Percentiles rank a stretch among this genome's conserved stretches.
These are phyloP conservation scores for Hydrolagus colliei DNA, from an alignment of 2,797 vertebrate genomes.

Conservation along the genomic window DNA sequence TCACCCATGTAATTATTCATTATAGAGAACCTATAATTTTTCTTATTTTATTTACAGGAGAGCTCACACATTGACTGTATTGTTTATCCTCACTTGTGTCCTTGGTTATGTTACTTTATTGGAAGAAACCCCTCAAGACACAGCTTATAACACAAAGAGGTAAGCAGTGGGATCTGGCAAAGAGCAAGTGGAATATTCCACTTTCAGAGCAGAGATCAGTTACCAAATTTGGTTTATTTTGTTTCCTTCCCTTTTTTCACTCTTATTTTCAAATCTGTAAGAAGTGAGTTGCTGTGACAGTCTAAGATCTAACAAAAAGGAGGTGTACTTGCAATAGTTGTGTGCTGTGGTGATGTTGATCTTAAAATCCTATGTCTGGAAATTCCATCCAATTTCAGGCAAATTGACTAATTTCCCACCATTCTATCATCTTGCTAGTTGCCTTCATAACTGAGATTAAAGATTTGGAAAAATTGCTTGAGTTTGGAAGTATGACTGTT, in stretches of 20 bases:
- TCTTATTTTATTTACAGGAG: constrained; percentile 62
- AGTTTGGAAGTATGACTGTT: too few species aligned
- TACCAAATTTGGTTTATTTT: background rate
- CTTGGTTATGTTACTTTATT: constrained; percentile 90
- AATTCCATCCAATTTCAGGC: too few species aligned
- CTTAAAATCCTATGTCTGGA: too few species aligned
- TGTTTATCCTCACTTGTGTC: constrained; percentile 89
- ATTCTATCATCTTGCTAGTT: too few species aligned
- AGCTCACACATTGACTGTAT: constrained; percentile 87
- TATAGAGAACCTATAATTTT: constrained; percentile 6
- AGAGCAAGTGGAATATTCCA: background rate
- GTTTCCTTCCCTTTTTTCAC: too few species aligned
- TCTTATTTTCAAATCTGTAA: background rate
- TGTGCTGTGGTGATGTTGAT: too few species aligned
- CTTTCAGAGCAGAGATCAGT: background rate
- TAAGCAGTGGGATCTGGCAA: constrained; percentile 43
- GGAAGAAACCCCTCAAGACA: constrained; percentile 93
- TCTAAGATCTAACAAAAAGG: background rate
- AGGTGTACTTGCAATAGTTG: too few species aligned
- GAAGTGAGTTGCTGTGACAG: background rate
- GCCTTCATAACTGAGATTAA: too few species aligned
- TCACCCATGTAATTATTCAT: background rate
- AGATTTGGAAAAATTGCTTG: too few species aligned
- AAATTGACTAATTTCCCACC: too few species aligned
- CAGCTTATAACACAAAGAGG: constrained; percentile 93